Percentiles rank a stretch among this genome's conserved stretches.
These are phyloP conservation scores for Asarcornis scutulata DNA, from an alignment of 2,113 vertebrate genomes.

Conservation along the genomic window DNA sequence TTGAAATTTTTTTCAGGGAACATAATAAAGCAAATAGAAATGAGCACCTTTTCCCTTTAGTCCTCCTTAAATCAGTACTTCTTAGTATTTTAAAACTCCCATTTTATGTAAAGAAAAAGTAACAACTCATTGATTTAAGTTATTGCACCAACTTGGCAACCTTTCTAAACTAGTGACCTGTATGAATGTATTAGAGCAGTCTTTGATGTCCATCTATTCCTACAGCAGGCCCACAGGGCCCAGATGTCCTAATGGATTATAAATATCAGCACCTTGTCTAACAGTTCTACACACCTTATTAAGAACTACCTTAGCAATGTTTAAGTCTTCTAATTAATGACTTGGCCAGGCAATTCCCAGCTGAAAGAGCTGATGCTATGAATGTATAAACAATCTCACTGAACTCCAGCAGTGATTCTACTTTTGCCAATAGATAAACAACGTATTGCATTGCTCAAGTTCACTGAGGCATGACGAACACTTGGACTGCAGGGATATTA, in stretches of 20 bases:
- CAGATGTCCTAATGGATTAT: not conserved
- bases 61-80: not conserved
- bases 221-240: not conserved
- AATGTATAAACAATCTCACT: not conserved
- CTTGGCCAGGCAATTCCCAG: conserved; percentile 11
- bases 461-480: not conserved
- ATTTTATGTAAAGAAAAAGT: not conserved
- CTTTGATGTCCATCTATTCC: not conserved
- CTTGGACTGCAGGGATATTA: not conserved
- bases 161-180: not conserved
- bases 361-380: not conserved
- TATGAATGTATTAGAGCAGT: not conserved
- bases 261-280: not conserved
- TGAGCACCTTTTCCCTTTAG: not conserved
- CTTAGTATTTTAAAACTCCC: not conserved
- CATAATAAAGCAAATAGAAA: not conserved
- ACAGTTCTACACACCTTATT: not conserved
- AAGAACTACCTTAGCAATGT: not conserved
- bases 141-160: not conserved
- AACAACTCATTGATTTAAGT: not conserved
- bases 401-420: not conserved
- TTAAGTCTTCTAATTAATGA: not conserved
- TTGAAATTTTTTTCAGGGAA: not conserved
- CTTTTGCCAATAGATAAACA: conserved; percentile 22
- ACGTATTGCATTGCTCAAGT: not conserved